Percentiles rank a stretch among this genome's conserved stretches.
These are phyloP conservation scores for Tadarida brasiliensis DNA, from an alignment of 2,797 vertebrate genomes.

Conservation along the genomic window DNA sequence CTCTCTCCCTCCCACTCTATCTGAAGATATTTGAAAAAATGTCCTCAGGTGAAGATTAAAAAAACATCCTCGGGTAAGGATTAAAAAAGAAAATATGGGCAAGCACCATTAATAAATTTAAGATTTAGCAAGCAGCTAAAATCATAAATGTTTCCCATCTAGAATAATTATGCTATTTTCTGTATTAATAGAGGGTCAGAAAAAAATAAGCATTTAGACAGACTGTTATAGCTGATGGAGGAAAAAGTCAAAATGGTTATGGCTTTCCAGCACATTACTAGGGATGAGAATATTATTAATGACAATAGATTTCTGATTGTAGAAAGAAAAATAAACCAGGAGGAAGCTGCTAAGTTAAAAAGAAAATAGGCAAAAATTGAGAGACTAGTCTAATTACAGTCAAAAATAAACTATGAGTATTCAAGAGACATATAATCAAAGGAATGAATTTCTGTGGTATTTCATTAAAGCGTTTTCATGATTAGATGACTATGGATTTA, in stretches of 20 bases:
- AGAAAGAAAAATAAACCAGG: slow-evolving; percentile 56
- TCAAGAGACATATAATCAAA: slow-evolving; percentile 52
- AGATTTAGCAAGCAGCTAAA: neutral
- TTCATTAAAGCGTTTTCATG: neutral
- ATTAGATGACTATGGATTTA: neutral
- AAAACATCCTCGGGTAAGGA: neutral
- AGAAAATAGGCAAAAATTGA: slow-evolving; percentile 29
- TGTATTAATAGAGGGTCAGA: neutral
- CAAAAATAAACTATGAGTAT: slow-evolving; percentile 19
- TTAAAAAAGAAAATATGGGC: neutral
- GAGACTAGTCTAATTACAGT: slow-evolving; percentile 4
- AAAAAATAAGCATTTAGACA: neutral
- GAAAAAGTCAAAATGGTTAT: slow-evolving; percentile 32
- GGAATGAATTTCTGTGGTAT: slow-evolving; percentile 33
- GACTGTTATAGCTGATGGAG: neutral
- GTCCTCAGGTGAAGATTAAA: neutral
- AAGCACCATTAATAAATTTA: neutral
- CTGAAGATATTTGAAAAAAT: too few relatives aligned
- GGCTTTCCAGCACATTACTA: neutral
- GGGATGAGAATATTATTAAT: slow-evolving; percentile 1
- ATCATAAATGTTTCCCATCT: neutral
- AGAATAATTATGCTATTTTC: slow-evolving; percentile 21
- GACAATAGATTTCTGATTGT: slow-evolving; percentile 41
- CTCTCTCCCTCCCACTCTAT: neutral
- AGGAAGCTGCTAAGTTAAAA: slow-evolving; percentile 32